Evolutionary conservation across 2,113 vertebrate genomes (phyloP).

Genomic region (Trinectes maculatus): DNA sequence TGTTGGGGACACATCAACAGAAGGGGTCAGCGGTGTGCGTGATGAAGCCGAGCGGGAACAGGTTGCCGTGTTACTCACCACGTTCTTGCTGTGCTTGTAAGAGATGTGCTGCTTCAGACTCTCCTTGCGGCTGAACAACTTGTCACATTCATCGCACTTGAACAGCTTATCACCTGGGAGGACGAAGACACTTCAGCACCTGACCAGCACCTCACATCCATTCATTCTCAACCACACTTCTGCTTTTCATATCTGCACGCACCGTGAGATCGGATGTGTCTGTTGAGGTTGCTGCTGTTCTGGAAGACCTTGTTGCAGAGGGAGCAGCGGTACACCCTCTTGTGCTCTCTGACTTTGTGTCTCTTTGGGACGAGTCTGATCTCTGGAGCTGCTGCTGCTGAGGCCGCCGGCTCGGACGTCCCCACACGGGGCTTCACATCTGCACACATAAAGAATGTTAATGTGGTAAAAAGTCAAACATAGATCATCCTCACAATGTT

Average conservation of each 20-base stretch:
- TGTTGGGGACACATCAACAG: constrained; percentile 60
- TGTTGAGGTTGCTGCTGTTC: constrained; percentile 99
- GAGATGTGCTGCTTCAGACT: constrained; percentile 99
- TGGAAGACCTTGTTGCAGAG: constrained; percentile 96
- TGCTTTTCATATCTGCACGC: background rate
- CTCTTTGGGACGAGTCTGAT: constrained; percentile 48
- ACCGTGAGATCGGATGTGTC: constrained; percentile 97
- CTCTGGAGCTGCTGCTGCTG: constrained; percentile 45
- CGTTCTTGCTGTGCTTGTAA: constrained; percentile 97
- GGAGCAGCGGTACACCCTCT: constrained; percentile 91
- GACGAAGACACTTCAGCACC: background rate
- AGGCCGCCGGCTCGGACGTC: constrained; percentile 70
- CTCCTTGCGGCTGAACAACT: constrained; percentile 98
- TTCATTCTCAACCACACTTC: background rate
- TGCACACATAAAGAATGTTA: constrained; percentile 43
- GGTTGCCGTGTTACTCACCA: constrained; percentile 74
- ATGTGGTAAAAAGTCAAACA: no score
- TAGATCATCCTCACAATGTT: no score
- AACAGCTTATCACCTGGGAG: constrained; percentile 94
- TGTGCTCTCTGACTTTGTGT: constrained; percentile 86
- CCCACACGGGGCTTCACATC: constrained; percentile 51
- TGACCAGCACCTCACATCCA: background rate
- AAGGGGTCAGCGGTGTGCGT: background rate
- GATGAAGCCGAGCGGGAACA: rapidly evolving
- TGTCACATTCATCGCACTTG: constrained; percentile 98